Percentiles rank a stretch among this genome's conserved stretches.
Evolutionary conservation across 37 sponge, comb jelly and placozoan genomes (phyloP).

Genomic region (Aphrocallistes beatrix): DNA sequence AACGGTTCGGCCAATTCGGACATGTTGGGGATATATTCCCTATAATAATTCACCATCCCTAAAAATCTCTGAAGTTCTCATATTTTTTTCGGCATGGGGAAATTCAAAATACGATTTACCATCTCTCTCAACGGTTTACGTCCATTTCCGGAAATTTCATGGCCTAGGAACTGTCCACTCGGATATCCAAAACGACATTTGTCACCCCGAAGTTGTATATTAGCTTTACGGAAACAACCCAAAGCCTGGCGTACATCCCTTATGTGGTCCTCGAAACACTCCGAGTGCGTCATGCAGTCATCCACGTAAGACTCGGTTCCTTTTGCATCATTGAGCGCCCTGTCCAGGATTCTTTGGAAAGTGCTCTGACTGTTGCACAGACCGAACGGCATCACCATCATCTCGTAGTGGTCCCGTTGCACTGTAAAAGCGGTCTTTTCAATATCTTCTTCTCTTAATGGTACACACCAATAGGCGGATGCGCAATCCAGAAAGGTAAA

Average conservation of each 20-base stretch:
- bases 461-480: not conserved
- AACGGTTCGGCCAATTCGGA: not conserved
- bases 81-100: not conserved
- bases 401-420: not conserved
- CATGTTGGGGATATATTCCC: not conserved
- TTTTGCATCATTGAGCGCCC: not conserved
- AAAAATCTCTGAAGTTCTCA: not conserved
- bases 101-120: not conserved
- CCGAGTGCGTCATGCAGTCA: not conserved
- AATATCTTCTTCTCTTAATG: not conserved
- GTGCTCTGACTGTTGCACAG: not conserved
- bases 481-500: not conserved
- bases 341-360: not conserved
- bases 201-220: not conserved
- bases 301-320: not conserved
- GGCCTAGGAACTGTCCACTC: not conserved
- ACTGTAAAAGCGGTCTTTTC: not conserved
- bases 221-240: not conserved
- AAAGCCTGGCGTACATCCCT: not conserved
- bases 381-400: not conserved
- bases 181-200: not conserved
- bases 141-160: not conserved
- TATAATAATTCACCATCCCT: not conserved
- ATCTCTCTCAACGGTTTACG: not conserved
- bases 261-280: not conserved